Evolutionary conservation across 2,113 vertebrate species (phyloP).

Genomic region (Pelusios castaneus): DNA sequence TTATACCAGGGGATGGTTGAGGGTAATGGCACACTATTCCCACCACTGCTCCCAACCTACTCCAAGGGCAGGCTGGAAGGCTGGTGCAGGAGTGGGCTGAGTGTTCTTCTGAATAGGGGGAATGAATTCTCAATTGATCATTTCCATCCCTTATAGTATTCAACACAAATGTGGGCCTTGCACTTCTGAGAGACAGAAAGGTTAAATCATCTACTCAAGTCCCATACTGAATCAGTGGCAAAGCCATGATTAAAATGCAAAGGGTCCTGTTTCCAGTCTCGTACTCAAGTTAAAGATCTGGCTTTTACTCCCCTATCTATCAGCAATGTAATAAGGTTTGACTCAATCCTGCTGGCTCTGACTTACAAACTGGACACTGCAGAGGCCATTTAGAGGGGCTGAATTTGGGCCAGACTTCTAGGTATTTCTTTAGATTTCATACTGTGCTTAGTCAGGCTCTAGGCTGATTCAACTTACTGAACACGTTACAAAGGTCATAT

Average conservation of each 20-base stretch:
- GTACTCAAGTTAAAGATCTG: slow-evolving; percentile 54
- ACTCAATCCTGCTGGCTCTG: slow-evolving; percentile 40
- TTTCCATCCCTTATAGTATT: background rate
- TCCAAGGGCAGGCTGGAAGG: too few species aligned
- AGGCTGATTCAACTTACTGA: slow-evolving; percentile 10
- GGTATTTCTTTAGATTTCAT: background rate
- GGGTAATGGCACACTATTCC: background rate
- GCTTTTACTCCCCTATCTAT: background rate
- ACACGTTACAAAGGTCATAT: slow-evolving; percentile 2
- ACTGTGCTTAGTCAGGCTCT: background rate
- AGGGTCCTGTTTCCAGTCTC: slow-evolving; percentile 57
- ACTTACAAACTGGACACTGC: slow-evolving; percentile 6
- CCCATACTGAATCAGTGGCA: background rate
- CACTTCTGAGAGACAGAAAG: background rate
- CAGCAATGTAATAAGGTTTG: slow-evolving; percentile 23
- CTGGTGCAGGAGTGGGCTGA: background rate
- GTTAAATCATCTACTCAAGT: background rate
- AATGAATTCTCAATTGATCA: background rate
- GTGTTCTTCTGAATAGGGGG: background rate
- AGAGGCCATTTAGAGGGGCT: background rate
- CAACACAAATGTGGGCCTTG: background rate
- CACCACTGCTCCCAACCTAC: background rate
- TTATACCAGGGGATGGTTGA: background rate
- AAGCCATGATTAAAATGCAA: background rate
- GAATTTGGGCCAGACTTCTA: slow-evolving; percentile 5